A percentile compares a stretch with the other conserved stretches of the same genome.
Evolutionary conservation across 2,113 vertebrate genomes (phyloP).

Genomic region (Ariopsis seemanni): DNA sequence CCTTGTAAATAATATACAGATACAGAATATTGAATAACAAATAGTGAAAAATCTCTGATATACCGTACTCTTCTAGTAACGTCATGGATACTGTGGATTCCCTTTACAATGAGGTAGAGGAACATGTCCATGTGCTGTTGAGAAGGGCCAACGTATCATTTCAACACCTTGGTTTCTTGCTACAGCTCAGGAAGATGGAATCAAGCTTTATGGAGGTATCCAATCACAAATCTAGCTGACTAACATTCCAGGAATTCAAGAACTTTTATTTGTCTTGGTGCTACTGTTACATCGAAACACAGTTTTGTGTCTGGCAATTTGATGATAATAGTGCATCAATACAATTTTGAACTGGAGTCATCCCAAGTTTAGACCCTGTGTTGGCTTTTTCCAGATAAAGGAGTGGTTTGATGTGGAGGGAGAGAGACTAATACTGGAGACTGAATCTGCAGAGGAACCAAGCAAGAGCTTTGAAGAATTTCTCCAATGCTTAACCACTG

Average conservation of each 20-base stretch:
- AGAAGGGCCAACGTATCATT: slow-evolving; percentile 83
- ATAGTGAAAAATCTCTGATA: neutral
- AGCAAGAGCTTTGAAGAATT: slow-evolving; percentile 69
- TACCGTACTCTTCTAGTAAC: slow-evolving; percentile 70
- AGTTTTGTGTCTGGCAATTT: neutral
- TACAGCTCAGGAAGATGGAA: slow-evolving; percentile 76
- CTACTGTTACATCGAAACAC: neutral
- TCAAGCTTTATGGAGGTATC: slow-evolving; percentile 79
- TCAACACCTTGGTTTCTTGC: slow-evolving; percentile 80
- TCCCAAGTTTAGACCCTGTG: neutral
- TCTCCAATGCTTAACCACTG: slow-evolving; percentile 72
- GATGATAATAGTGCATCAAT: neutral
- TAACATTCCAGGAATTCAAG: neutral
- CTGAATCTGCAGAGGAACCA: slow-evolving; percentile 69
- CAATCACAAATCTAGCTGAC: neutral
- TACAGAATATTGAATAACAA: neutral
- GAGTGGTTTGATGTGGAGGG: slow-evolving; percentile 84
- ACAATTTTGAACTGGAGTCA: neutral
- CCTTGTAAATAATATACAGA: neutral
- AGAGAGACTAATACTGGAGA: slow-evolving; percentile 70
- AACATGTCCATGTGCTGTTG: slow-evolving; percentile 84
- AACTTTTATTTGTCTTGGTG: neutral
- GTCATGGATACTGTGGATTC: slow-evolving; percentile 74
- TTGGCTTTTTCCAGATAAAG: slow-evolving; percentile 72
- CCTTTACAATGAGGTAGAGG: slow-evolving; percentile 84